Percentiles rank a stretch among this genome's conserved stretches.
phyloP scores from a whole-genome alignment of 2,113 vertebrate genomes.

The Fregata magnificens region DNA sequence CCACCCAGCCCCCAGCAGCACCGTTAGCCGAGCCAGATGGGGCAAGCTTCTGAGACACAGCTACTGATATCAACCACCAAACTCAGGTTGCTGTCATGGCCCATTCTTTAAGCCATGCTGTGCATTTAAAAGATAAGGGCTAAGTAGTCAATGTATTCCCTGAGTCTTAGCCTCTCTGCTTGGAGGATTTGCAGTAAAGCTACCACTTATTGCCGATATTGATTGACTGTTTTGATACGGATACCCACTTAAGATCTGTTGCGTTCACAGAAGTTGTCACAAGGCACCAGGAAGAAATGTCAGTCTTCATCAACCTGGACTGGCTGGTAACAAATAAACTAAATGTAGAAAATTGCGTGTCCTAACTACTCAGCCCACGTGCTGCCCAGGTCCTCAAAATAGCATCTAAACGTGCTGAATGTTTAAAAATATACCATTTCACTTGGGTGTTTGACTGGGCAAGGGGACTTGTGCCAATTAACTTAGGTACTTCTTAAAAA shows the following conservation, averaged over 20 bases:
- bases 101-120: background rate
- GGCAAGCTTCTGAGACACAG: background rate
- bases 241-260: background rate
- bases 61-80: background rate
- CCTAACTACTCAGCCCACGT: background rate
- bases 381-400: background rate
- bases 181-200: background rate
- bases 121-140: background rate
- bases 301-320: background rate
- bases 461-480: background rate
- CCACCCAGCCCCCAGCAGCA: background rate
- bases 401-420: background rate
- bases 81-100: fast-evolving
- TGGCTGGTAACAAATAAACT: background rate
- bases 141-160: background rate
- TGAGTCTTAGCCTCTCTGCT: background rate
- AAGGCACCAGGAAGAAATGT: background rate
- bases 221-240: background rate
- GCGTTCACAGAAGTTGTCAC: background rate
- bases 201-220: background rate
- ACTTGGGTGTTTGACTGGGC: background rate
- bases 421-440: background rate
- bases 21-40: background rate
- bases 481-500: background rate
- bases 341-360: background rate